These are phyloP conservation scores for Torymus auratus DNA, from an alignment of 2,888 invertebrate genomes.

Conservation along the genomic window DNA sequence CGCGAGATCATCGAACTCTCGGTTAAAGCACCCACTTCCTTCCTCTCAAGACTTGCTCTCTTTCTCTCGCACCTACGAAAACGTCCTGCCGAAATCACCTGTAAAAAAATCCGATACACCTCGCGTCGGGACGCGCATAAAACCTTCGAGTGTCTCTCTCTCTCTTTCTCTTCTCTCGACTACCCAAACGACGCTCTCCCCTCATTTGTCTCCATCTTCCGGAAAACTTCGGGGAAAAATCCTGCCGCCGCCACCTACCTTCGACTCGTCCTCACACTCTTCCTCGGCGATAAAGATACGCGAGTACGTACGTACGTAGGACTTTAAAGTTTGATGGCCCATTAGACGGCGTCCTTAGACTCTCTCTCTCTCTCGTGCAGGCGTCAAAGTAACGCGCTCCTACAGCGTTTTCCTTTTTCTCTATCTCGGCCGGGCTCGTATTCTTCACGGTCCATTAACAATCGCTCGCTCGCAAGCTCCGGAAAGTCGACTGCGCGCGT, in stretches of 20 bases:
- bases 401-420: conserved; percentile 32
- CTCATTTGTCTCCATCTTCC: neutral
- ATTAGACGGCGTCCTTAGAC: conserved; percentile 41
- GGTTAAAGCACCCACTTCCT: no score
- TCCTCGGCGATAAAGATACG: conserved; percentile 45
- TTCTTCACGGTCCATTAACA: conserved; percentile 57
- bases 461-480: conserved; percentile 19
- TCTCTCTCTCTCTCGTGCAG: neutral
- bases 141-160: no score
- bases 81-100: no score
- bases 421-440: conserved; percentile 31
- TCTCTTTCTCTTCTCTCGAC: no score
- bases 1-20: no score
- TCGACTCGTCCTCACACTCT: conserved; percentile 6
- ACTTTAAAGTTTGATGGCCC: conserved; percentile 57
- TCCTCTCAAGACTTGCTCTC: no score
- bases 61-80: no score
- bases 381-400: conserved; percentile 46
- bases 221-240: conserved; percentile 6
- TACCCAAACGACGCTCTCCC: neutral
- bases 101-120: no score
- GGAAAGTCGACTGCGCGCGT: conserved; percentile 4
- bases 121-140: no score
- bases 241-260: neutral
- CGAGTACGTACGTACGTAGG: neutral